These are phyloP conservation scores for Percopsis transmontana DNA, from an alignment of 2,113 vertebrate species.

Conservation along the genomic window DNA sequence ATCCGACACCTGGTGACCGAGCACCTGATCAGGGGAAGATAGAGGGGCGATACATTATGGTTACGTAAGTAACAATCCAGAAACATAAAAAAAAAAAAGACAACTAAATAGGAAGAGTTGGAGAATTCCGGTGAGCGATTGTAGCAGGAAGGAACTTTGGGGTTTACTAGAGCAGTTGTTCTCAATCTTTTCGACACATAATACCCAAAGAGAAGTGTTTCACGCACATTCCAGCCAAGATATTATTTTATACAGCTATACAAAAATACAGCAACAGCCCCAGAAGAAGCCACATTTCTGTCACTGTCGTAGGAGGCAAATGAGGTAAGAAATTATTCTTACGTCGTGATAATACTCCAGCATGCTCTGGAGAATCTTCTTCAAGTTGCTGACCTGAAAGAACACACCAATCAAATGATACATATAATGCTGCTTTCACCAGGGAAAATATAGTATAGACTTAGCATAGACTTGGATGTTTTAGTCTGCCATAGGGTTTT, in stretches of 20 bases:
- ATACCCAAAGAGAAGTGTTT: too few species aligned
- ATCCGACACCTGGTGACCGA: constrained; percentile 83
- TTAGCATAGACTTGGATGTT: not conserved
- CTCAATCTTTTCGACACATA: too few species aligned
- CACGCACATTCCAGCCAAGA: too few species aligned
- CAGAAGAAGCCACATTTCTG: too few species aligned
- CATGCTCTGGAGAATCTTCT: constrained; percentile 86
- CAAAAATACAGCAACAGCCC: too few species aligned
- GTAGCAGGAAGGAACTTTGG: not conserved
- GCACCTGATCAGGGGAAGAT: constrained; percentile 67
- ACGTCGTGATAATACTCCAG: constrained; percentile 90
- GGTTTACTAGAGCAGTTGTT: not conserved
- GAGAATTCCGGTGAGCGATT: not conserved
- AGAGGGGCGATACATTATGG: not conserved
- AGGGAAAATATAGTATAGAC: not conserved
- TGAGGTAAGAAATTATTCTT: constrained; percentile 59
- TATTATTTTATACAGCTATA: too few species aligned
- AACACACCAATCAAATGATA: constrained; percentile 3
- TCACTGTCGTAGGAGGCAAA: not conserved
- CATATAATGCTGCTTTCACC: not conserved
- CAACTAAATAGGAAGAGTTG: not conserved
- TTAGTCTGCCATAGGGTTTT: not conserved
- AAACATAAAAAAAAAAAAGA: too few species aligned
- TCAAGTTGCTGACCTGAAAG: constrained; percentile 87
- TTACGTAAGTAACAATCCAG: not conserved